phyloP scores from a whole-genome alignment of 2,113 vertebrate genomes.

The Mirza zaza region DNA sequence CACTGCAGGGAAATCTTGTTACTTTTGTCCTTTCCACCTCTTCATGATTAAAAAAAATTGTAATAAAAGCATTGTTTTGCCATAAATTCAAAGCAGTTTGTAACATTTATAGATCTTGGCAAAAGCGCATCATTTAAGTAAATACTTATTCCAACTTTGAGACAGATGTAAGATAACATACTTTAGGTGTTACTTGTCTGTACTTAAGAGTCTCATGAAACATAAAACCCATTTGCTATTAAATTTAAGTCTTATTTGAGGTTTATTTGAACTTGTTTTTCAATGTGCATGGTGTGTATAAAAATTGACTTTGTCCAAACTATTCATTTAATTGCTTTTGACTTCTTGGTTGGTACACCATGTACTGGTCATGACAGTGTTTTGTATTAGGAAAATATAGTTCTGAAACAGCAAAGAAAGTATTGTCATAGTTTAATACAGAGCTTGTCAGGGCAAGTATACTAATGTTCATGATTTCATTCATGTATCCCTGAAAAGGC shows the following conservation, averaged over 20 bases:
- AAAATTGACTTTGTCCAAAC: conserved; percentile 72
- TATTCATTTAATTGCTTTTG: conserved; percentile 62
- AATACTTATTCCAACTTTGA: conserved; percentile 77
- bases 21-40: conserved; percentile 70
- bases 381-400: background rate
- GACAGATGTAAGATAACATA: conserved; percentile 64
- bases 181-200: conserved; percentile 68
- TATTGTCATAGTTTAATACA: background rate
- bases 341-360: conserved; percentile 37
- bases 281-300: conserved; percentile 48
- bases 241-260: conserved; percentile 69
- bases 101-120: conserved; percentile 77
- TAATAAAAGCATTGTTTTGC: conserved; percentile 71
- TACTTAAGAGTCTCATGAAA: conserved; percentile 62
- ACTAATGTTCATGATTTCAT: background rate
- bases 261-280: conserved; percentile 70
- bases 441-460: background rate
- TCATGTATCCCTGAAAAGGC: background rate
- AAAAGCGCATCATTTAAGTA: conserved; percentile 74
- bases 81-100: conserved; percentile 73
- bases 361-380: background rate
- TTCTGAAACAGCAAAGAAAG: conserved; percentile 37
- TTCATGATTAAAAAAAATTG: conserved; percentile 72
- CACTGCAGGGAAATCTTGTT: conserved; percentile 73
- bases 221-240: conserved; percentile 63